Evolutionary conservation across 2,797 vertebrate species (phyloP), one percentile per base, ranked within the genome.

Genomic region (Smutsia gigantea): DNA sequence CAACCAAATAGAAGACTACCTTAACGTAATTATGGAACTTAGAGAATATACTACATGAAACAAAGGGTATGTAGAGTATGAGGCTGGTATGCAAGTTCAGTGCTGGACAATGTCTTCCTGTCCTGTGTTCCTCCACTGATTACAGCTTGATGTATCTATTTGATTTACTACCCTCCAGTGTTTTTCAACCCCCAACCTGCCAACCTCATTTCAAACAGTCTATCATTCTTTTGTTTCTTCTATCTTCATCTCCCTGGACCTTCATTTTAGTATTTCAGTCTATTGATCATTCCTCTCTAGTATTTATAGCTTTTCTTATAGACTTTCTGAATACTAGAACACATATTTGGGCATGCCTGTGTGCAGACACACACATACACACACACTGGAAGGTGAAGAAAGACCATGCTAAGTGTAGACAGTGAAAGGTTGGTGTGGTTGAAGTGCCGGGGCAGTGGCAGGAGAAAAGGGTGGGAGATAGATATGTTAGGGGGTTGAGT

Each of bases 341-440:
- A 37, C 11, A 5, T 0, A 0, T 46, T 46, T 46, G 46, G 46
- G 46, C 1, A 0, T 7, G 14, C 0, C 3, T 0, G 0, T 0
- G 51, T 34, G 12, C 19, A 0, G 7, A 14, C 4, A 0, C 3
- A 7, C 34, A n/a, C 23, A 46, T 10, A 46, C 46, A 46, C 46
- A 46, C 46, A 59, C 51, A 66, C 34, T 19, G 17, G 57, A 21
- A 74, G 18, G 13, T 75, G 90, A 69, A 46, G 77, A 92, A 18
- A 92, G 55, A 31, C 46, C 59, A 11, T 5, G 39, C 14, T 11
- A 29, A 15, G 9, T 63, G n/a, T 68, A 29, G 51, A 34, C 7
- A 29, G 8, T 46, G 55, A 9, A 49, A 82, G 63, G 31, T n/a
- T 21, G 42, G 42, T 34, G 63, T 72, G 6, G 10, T 46, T 64